These are phyloP conservation scores for Amphiura filiformis DNA, from an alignment of 35 echinoderm and acorn worm species.

Conservation along the genomic window DNA sequence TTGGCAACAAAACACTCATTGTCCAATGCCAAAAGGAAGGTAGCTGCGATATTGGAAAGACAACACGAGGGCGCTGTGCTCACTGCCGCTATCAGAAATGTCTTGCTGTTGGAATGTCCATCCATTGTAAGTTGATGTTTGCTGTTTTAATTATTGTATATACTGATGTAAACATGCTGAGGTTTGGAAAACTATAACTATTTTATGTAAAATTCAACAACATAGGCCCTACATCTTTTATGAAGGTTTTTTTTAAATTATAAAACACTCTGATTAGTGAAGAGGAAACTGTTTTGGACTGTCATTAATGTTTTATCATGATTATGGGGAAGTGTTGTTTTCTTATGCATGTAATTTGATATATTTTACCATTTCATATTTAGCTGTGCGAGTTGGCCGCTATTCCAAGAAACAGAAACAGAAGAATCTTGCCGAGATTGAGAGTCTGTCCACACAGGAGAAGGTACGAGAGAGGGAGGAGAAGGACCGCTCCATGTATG, in stretches of 20 bases:
- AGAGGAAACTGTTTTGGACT: too few species aligned
- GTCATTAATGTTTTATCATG: too few species aligned
- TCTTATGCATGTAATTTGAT: too few species aligned
- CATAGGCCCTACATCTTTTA: background rate
- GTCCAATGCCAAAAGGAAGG: conserved; percentile 89
- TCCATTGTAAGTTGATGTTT: conserved; percentile 97
- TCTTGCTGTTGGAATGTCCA: conserved; percentile 95
- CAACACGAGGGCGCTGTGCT: conserved; percentile 91
- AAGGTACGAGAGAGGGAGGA: conserved; percentile 66
- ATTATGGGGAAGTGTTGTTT: too few species aligned
- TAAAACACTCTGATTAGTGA: too few species aligned
- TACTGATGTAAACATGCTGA: background rate
- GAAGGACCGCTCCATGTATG: conserved; percentile 76
- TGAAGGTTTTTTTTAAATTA: too few species aligned
- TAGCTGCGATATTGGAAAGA: conserved; percentile 78
- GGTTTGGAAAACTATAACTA: background rate
- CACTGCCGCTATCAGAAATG: conserved; percentile 97
- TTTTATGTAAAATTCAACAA: background rate
- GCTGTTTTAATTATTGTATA: background rate
- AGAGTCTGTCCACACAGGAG: conserved; percentile 76
- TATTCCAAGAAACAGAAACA: conserved; percentile 97
- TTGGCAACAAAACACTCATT: conserved; percentile 90
- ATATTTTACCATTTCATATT: background rate
- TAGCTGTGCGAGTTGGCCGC: conserved; percentile 89
- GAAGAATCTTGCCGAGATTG: conserved; percentile 84